Conservation (phyloP, 2,888 invertebrate species). For the Suillia variegata region DNA sequence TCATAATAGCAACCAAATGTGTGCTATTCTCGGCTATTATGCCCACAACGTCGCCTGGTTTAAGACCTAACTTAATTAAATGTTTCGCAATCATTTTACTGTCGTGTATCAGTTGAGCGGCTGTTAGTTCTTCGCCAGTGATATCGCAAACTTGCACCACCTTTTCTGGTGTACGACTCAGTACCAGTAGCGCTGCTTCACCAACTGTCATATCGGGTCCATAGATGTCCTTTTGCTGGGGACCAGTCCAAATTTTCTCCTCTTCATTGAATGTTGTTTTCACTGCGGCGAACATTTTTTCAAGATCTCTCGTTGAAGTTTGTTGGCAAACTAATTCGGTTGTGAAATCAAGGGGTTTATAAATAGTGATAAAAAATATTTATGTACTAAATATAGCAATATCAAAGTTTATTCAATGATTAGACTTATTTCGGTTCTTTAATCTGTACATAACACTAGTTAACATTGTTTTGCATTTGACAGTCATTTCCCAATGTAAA, state of each 20-base stretch:
- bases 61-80: constrained; percentile 35
- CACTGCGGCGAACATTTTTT: constrained; percentile 34
- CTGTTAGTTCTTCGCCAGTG: constrained; percentile 43
- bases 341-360: no score
- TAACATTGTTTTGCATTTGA: no score
- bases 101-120: constrained; percentile 38
- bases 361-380: no score
- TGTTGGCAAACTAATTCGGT: no score
- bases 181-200: constrained; percentile 40
- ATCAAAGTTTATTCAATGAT: no score
- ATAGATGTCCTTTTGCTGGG: constrained; percentile 40
- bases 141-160: constrained; percentile 48
- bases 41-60: constrained; percentile 49
- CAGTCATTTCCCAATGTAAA: no score
- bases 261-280: constrained; percentile 41
- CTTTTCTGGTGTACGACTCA: constrained; percentile 38
- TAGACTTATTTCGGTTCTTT: no score
- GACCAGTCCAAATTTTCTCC: constrained; percentile 48
- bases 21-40: constrained; percentile 45
- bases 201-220: constrained; percentile 48
- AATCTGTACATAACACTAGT: no score
- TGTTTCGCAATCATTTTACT: constrained; percentile 41
- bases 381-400: no score
- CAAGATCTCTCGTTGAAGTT: no score
- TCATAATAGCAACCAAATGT: constrained; percentile 44